A percentile compares a stretch with the other conserved stretches of the same genome.
phyloP scores from a whole-genome alignment of 2,113 vertebrate genomes.

The Ondatra zibethicus region DNA sequence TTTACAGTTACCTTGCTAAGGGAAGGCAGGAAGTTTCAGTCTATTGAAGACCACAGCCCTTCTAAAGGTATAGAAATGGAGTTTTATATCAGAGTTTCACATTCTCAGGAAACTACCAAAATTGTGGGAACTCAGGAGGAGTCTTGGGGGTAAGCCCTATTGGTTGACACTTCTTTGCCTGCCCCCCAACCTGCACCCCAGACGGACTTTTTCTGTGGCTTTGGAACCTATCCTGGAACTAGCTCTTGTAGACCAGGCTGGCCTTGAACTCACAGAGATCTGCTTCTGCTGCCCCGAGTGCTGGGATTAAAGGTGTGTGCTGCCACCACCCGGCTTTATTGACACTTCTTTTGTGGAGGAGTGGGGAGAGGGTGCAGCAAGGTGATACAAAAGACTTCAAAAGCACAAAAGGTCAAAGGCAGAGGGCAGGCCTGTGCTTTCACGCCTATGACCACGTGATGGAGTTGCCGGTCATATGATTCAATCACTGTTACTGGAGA shows the following conservation, averaged over 20 bases:
- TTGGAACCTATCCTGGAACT: too few relatives aligned
- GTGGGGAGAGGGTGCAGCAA: not conserved
- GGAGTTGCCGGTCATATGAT: not conserved
- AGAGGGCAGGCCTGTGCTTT: not conserved
- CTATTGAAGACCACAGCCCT: not conserved
- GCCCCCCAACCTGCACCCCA: too few relatives aligned
- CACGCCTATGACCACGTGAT: not conserved
- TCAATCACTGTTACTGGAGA: not conserved
- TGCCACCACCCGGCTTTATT: not conserved
- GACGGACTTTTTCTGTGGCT: too few relatives aligned
- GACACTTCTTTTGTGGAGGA: not conserved
- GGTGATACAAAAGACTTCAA: slow-evolving; percentile 11
- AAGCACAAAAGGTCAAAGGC: not conserved
- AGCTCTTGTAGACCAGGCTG: too few relatives aligned
- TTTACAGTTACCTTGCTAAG: not conserved
- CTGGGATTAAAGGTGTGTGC: too few relatives aligned
- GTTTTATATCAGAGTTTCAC: slow-evolving; percentile 11
- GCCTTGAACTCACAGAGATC: too few relatives aligned
- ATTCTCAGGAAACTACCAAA: not conserved
- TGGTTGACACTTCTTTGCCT: not conserved
- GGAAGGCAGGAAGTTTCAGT: not conserved
- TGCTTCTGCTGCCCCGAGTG: too few relatives aligned
- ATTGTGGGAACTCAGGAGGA: not conserved
- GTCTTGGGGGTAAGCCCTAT: not conserved
- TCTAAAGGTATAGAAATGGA: not conserved